Base-by-base conservation (phyloP, 2,797 vertebrate genomes). In the Ptychobarbus kaznakovi region DNA sequence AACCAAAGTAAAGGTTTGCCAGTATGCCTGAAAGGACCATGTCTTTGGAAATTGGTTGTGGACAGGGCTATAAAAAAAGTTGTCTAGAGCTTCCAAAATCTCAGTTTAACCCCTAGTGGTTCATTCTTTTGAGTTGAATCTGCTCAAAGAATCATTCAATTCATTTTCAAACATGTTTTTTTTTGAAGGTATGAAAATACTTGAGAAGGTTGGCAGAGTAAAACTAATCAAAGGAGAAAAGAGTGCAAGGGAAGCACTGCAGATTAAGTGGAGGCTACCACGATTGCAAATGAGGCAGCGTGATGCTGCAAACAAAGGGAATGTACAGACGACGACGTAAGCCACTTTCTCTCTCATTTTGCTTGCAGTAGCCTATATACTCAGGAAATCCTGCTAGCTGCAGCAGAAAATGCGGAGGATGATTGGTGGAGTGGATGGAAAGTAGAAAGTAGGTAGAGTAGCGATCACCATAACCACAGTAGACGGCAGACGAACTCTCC, bases 401-500 rank as follows among this genome's bases (percentile, higher is more conserved):
- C 61, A 28, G 10, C 32, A 73, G 61, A 77, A 83, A 76, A 76
- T 22, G 28, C n/a, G 9, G 18, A 51, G 9, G 20, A 13, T 76
- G 32, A 75, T 77, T 76, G 46, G 46, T 68, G 25, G 32, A n/a
- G 20, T 53, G 46, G 79, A 51, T 40, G 20, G 65, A 35, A 76
- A 61, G 68, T 12, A 15, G n/a, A 61, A 69, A 35, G 63, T 42
- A 49, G 42, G 63, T 42, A 84, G 63, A 68, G 22, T 42, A 78
- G 49, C 10, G 18, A 56, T 84, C 82, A 58, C 63, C 38, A 69
- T 77, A 58, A 78, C 35, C 28, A n/a, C 65, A 61, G 63, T 76
- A 49, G 75, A 79, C 32, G 65, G 40, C 49, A 70, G 28, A 44
- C 4, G 0, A 69, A 72, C 65, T 44, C 65, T 79, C 25, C 65